Percentiles rank a stretch among this genome's conserved stretches.
These are phyloP conservation scores for Maniola jurtina DNA, from an alignment of 1,140 invertebrate species.

Conservation along the genomic window DNA sequence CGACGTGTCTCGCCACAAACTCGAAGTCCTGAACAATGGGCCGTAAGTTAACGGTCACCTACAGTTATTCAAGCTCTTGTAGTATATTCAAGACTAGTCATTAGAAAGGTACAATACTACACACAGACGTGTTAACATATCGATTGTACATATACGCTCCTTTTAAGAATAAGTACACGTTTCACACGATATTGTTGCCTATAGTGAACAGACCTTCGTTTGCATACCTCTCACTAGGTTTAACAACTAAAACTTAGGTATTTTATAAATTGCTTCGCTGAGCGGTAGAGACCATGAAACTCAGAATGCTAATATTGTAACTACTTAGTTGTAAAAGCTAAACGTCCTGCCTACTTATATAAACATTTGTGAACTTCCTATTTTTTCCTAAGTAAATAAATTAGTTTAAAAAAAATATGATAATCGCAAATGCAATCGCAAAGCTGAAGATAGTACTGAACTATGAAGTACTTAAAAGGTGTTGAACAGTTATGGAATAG, in stretches of 20 bases:
- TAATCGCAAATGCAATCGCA: constrained; percentile 62
- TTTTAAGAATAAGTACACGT: constrained; percentile 27
- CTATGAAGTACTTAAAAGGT: not conserved
- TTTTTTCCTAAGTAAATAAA: constrained; percentile 8
- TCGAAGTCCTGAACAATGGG: constrained; percentile 13
- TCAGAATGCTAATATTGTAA: not conserved
- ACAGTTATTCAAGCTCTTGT: constrained; percentile 32
- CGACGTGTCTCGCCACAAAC: not conserved
- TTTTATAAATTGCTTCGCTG: constrained; percentile 32
- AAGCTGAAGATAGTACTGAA: constrained; percentile 31
- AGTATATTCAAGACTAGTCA: constrained; percentile 32
- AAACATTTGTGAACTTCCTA: not conserved
- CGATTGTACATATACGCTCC: constrained; percentile 30
- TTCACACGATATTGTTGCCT: constrained; percentile 29
- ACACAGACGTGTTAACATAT: constrained; percentile 31
- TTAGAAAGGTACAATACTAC: constrained; percentile 57
- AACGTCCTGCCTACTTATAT: not conserved
- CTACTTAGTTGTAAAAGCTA: not conserved
- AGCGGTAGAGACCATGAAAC: constrained; percentile 21
- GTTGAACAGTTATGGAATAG: not conserved
- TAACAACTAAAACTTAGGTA: constrained; percentile 23
- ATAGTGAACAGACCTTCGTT: constrained; percentile 29
- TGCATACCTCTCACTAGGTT: constrained; percentile 30
- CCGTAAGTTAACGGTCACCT: constrained; percentile 19
- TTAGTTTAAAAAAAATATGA: constrained; percentile 31